Evolutionary conservation across 2,113 vertebrate species (phyloP), one percentile per base, ranked within the genome.

Genomic region (Talpa occidentalis): DNA sequence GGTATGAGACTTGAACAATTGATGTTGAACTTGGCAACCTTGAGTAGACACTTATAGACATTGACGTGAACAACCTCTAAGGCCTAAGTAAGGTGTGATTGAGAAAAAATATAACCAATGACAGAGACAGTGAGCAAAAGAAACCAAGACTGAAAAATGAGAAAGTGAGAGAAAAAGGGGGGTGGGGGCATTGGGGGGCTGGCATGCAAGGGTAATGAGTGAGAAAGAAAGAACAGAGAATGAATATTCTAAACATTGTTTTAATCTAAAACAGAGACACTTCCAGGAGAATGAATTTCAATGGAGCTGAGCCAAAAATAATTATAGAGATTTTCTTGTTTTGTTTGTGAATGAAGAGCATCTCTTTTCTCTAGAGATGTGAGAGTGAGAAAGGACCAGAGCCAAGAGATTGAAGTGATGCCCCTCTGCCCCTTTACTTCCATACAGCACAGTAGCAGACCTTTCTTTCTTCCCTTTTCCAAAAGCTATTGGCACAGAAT

Each of bases 301-400:
- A 96, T 97, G 96, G 91, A 94, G 82, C 62, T 88, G 94, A 97
- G 94, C 96, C 97, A 97, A 97, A 97, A 97, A 97, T 97, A 96
- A 97, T 97, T 97, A 97, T 69, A 96, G 96, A 97, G 94, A 95
- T 97, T 97, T 97, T 97, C 96, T 97, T 96, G 97, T 97, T 97
- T 96, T 97, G 97, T 97, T 97, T 97, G 96, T 97, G 97, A 97
- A 97, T 96, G 97, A 96, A 94, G 96, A 96, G 81, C 96, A 96
- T 94, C 92, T 96, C 92, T 96, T 96, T 97, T 97, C 97, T 96
- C 59, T 87, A 82, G 91, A 80, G 67, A 86, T 88, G 2, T 0
- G 0, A 54, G 28, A 89, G 77, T 21, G 52, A 96, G 88, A 82
- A 66, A 19, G 70, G n/a, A n/a, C 47, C 92, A 47, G 62, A 84